Evolutionary conservation across 2,797 vertebrate species (phyloP).

Genomic region (Sciurus vulgaris): DNA sequence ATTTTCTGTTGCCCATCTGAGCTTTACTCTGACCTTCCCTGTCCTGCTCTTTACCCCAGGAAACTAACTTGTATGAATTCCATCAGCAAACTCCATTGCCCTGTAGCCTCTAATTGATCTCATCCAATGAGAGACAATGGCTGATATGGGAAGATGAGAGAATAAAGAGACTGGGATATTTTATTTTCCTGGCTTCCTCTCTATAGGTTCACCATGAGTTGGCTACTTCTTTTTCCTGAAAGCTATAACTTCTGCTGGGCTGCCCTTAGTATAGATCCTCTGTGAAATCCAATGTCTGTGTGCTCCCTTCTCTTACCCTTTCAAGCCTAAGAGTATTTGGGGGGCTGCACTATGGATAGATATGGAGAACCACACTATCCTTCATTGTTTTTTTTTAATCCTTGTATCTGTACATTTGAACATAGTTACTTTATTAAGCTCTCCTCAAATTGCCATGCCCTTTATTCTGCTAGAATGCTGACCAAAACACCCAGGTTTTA

Average conservation of each 20-base stretch:
- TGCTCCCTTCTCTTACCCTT: not conserved
- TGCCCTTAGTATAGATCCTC: not conserved
- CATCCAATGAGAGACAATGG: not conserved
- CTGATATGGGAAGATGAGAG: not conserved
- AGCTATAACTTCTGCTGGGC: not conserved
- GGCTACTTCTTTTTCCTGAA: not conserved
- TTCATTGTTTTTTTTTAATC: conserved; percentile 31
- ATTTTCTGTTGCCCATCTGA: not conserved
- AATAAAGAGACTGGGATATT: not conserved
- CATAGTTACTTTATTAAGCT: conserved; percentile 35
- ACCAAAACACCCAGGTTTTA: not conserved
- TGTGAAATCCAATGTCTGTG: not conserved
- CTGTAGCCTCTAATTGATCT: not conserved
- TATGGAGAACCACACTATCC: not conserved
- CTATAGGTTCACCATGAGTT: not conserved
- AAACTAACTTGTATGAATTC: not conserved
- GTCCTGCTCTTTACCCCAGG: not conserved
- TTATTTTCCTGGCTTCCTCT: not conserved
- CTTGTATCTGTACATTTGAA: not conserved
- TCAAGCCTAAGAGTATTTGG: not conserved
- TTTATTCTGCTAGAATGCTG: conserved; percentile 23
- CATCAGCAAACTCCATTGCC: not conserved
- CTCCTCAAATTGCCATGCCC: not conserved
- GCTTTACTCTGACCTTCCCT: not conserved
- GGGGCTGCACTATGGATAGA: not conserved